Percentiles rank a stretch among this genome's conserved stretches.
These are phyloP conservation scores for Leucophenga varia DNA, from an alignment of 1,140 invertebrate species.

Conservation along the genomic window DNA sequence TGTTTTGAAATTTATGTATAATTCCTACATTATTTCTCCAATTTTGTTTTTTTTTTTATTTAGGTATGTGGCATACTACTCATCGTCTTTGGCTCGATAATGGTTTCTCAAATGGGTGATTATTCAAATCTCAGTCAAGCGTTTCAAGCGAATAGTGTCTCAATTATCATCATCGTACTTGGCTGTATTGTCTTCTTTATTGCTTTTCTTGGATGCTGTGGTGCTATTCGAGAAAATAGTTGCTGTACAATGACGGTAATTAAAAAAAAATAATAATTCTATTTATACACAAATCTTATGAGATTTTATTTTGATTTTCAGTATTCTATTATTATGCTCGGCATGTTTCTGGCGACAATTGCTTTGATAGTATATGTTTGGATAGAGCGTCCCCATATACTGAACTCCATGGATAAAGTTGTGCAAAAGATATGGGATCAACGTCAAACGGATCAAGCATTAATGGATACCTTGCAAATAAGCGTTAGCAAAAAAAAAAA, in stretches of 20 bases:
- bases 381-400: conserved; percentile 58
- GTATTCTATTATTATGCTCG: conserved; percentile 66
- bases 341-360: conserved; percentile 66
- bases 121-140: conserved; percentile 58
- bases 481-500: conserved; percentile 26
- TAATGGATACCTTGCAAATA: conserved; percentile 37
- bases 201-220: conserved; percentile 82
- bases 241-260: conserved; percentile 77
- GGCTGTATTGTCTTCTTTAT: conserved; percentile 75
- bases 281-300: no score
- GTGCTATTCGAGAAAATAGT: conserved; percentile 76
- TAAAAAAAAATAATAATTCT: conserved; percentile 7
- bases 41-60: neutral
- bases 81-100: conserved; percentile 62
- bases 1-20: no score
- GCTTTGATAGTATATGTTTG: conserved; percentile 63
- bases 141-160: conserved; percentile 59
- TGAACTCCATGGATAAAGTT: conserved; percentile 54
- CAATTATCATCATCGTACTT: conserved; percentile 69
- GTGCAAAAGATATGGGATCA: conserved; percentile 52
- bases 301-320: conserved; percentile 36
- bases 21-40: no score
- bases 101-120: conserved; percentile 59
- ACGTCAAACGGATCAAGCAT: conserved; percentile 16
- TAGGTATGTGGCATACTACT: conserved; percentile 67